Percentiles rank a stretch among this genome's conserved stretches.
phyloP scores from a whole-genome alignment of 2,888 invertebrate species.

The Biston stratarius region DNA sequence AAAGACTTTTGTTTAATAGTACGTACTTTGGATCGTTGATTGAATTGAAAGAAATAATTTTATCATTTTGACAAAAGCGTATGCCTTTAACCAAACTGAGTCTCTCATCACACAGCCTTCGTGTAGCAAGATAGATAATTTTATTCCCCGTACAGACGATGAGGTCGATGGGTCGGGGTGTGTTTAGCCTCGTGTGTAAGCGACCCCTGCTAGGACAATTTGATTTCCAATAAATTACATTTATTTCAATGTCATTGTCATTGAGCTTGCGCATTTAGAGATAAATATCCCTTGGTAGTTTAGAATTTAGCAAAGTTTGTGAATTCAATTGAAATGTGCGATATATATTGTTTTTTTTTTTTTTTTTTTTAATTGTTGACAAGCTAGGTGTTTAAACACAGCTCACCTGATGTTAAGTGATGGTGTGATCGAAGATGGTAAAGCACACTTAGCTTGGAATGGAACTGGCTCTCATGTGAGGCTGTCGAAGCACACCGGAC shows the following conservation, averaged over 20 bases:
- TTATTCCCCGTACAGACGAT: conserved; percentile 70
- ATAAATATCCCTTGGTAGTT: conserved; percentile 21
- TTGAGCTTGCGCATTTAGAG: conserved; percentile 51
- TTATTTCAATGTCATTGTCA: conserved; percentile 66
- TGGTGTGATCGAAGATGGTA: too few species aligned
- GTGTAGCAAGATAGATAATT: conserved; percentile 71
- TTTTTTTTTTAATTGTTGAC: not conserved
- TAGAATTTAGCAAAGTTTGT: conserved; percentile 1
- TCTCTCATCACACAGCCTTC: conserved; percentile 65
- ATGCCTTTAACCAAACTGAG: conserved; percentile 52
- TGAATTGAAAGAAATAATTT: too few species aligned
- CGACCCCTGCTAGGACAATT: conserved; percentile 71
- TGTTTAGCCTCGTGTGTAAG: conserved; percentile 76
- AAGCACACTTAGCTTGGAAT: too few species aligned
- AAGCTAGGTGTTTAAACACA: not conserved
- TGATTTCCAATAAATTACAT: conserved; percentile 76
- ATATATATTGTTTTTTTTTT: not conserved
- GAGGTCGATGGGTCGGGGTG: conserved; percentile 66
- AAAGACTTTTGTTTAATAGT: too few species aligned
- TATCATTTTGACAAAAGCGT: conserved; percentile 35
- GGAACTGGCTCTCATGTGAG: too few species aligned
- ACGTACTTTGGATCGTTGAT: too few species aligned
- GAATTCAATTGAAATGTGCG: not conserved
- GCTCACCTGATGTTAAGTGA: too few species aligned
- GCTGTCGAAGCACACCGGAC: too few species aligned